Percentiles rank a stretch among this genome's conserved stretches.
phyloP scores from a whole-genome alignment of 2,113 vertebrate genomes.

The Colinus virginianus region DNA sequence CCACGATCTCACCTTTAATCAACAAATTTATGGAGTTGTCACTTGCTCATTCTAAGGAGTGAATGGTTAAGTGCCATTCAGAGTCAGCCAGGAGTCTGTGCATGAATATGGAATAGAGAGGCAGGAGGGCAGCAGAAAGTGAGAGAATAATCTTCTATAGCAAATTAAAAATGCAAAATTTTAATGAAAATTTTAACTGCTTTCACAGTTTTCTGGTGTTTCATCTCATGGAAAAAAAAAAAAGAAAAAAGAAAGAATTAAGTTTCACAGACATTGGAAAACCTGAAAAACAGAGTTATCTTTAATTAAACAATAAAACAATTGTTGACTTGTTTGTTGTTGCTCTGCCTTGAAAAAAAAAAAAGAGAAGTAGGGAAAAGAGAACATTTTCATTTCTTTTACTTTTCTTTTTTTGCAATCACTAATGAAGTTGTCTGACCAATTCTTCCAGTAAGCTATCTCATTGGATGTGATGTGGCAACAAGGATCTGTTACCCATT shows the following conservation, averaged over 20 bases:
- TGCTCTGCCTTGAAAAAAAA: slow-evolving; percentile 9
- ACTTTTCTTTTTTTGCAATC: neutral
- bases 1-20: slow-evolving; percentile 28
- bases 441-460: slow-evolving; percentile 65
- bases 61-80: slow-evolving; percentile 37
- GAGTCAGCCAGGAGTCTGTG: slow-evolving; percentile 34
- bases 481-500: slow-evolving; percentile 53
- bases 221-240: neutral
- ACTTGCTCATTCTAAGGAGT: slow-evolving; percentile 42
- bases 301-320: neutral
- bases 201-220: slow-evolving; percentile 1
- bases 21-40: neutral
- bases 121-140: slow-evolving; percentile 50
- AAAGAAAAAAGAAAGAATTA: neutral
- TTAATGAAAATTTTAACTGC: neutral
- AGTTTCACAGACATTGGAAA: neutral
- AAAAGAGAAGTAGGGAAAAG: neutral
- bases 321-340: neutral
- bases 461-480: neutral
- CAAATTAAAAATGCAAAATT: neutral
- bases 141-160: slow-evolving; percentile 23
- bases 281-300: neutral
- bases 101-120: slow-evolving; percentile 51
- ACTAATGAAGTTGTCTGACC: slow-evolving; percentile 1
- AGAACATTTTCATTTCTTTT: neutral